Evolutionary conservation across 2,797 vertebrate species (phyloP).

Genomic region (Cyprinodon diabolis): DNA sequence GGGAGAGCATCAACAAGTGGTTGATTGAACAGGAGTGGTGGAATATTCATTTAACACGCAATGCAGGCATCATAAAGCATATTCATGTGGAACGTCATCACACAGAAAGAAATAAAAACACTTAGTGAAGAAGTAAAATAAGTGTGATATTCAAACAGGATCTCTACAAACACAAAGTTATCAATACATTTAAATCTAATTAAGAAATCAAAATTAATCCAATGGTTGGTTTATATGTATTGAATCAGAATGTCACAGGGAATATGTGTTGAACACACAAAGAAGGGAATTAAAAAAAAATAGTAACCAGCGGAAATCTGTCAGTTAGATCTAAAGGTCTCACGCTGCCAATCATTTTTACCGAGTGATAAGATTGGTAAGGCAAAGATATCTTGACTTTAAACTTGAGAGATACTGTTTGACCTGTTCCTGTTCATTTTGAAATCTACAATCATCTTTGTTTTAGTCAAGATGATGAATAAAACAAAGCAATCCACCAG

Average conservation of each 20-base stretch:
- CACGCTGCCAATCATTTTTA: neutral
- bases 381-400: neutral
- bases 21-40: neutral
- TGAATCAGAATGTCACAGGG: neutral
- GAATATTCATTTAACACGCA: neutral
- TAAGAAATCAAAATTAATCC: neutral
- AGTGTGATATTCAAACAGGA: neutral
- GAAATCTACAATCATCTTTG: too few relatives aligned
- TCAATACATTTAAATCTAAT: neutral
- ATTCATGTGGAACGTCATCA: neutral
- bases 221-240: neutral
- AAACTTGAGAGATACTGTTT: neutral
- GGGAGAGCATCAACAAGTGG: slow-evolving; percentile 13
- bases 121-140: neutral
- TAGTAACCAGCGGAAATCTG: neutral
- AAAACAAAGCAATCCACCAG: too few relatives aligned
- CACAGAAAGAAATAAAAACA: neutral
- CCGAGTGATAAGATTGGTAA: neutral
- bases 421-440: too few relatives aligned
- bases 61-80: neutral
- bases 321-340: neutral
- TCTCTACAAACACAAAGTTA: neutral
- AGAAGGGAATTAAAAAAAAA: neutral
- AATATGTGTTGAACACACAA: too few relatives aligned
- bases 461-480: too few relatives aligned